Conservation (phyloP, 2,888 invertebrate genomes). For the Cyrtodaria siliqua region DNA sequence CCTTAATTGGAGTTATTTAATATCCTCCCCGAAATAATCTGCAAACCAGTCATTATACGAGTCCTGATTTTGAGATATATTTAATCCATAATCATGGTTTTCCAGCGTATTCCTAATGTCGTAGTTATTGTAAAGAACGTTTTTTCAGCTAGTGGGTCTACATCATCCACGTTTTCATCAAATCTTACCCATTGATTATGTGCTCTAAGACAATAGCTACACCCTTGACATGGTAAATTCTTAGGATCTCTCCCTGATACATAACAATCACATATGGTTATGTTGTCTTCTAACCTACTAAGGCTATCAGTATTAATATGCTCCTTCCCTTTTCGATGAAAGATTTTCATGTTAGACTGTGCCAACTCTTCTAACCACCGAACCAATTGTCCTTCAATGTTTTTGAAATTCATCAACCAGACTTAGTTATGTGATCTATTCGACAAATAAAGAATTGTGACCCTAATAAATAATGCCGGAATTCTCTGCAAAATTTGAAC, state of each 20-base stretch:
- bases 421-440: constrained; percentile 1
- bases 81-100: too few species aligned
- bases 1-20: too few species aligned
- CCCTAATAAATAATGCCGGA: constrained; percentile 23
- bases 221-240: not conserved
- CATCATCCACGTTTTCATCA: constrained; percentile 20
- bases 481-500: not conserved
- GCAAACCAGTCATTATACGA: not conserved
- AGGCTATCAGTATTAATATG: constrained; percentile 2
- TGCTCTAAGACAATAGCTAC: constrained; percentile 2
- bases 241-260: not conserved
- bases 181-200: constrained; percentile 6
- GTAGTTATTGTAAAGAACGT: not conserved
- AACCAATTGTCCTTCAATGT: constrained; percentile 8
- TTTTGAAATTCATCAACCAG: constrained; percentile 10
- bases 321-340: not conserved
- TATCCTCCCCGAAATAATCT: not conserved
- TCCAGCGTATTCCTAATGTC: too few species aligned
- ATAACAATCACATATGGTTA: not conserved
- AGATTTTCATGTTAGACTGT: constrained; percentile 2
- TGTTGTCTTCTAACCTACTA: not conserved
- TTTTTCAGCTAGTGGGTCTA: constrained; percentile 9
- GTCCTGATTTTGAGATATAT: too few species aligned
- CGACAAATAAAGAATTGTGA: not conserved
- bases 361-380: constrained; percentile 15